Percentiles rank a stretch among this genome's conserved stretches.
Conservation (phyloP, 2,888 invertebrate genomes). For the Calameuta filiformis region DNA sequence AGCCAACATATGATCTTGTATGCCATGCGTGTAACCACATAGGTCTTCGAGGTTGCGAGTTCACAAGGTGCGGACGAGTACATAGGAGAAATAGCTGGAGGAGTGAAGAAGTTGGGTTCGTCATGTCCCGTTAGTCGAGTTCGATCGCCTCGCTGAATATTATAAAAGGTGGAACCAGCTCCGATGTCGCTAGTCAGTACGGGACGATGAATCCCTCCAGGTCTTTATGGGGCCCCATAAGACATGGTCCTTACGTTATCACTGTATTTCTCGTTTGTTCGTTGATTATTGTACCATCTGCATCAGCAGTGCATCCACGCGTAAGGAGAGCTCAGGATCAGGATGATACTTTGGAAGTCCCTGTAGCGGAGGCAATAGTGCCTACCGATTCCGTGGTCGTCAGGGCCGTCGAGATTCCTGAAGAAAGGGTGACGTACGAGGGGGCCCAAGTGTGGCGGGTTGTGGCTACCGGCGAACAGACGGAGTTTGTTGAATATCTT, state of each 20-base stretch:
- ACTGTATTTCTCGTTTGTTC: not conserved
- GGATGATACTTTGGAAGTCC: slow-evolving; percentile 21
- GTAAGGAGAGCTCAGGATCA: not conserved
- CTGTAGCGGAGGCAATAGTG: slow-evolving; percentile 29
- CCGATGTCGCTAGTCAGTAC: slow-evolving; percentile 45
- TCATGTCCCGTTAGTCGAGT: slow-evolving; percentile 49
- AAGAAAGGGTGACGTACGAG: slow-evolving; percentile 72
- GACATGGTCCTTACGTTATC: not conserved
- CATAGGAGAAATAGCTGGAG: not conserved
- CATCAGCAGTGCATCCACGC: not conserved
- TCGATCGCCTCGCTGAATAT: slow-evolving; percentile 45
- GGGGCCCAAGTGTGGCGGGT: slow-evolving; percentile 85
- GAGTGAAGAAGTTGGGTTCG: slow-evolving; percentile 20
- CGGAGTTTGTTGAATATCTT: slow-evolving; percentile 66
- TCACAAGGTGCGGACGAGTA: not conserved
- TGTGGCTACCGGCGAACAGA: slow-evolving; percentile 68
- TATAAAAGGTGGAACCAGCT: slow-evolving; percentile 52
- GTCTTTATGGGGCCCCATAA: slow-evolving; percentile 18
- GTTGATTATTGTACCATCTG: not conserved
- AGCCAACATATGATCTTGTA: not conserved
- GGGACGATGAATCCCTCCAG: slow-evolving; percentile 31
- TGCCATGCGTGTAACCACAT: not conserved
- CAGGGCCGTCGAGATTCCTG: slow-evolving; percentile 51
- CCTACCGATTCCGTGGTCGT: slow-evolving; percentile 37
- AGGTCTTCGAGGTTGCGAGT: not conserved